These are phyloP conservation scores for Aplochiton taeniatus DNA, from an alignment of 2,797 vertebrate genomes.

Conservation along the genomic window DNA sequence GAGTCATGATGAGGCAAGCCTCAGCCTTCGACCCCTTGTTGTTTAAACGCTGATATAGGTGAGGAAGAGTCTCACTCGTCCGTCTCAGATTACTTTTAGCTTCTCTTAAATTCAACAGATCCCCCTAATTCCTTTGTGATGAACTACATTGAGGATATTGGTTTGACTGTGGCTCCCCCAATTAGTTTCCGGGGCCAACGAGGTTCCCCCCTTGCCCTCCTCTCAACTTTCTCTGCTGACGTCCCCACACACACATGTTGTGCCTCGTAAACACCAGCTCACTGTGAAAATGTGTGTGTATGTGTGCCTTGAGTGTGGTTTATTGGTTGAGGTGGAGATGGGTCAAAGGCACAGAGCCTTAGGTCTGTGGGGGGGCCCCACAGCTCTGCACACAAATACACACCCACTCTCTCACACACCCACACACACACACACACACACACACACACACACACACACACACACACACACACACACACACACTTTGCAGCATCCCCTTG, in stretches of 20 bases:
- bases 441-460: no score
- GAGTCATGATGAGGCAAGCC: constrained; percentile 45
- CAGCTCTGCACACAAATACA: background rate
- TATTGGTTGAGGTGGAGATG: constrained; percentile 45
- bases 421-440: no score
- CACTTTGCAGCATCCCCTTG: no score
- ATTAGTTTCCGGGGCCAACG: constrained; percentile 11
- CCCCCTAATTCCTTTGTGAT: constrained; percentile 15
- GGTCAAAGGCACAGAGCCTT: constrained; percentile 34
- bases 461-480: no score
- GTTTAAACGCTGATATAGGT: constrained; percentile 15
- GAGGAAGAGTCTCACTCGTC: constrained; percentile 3
- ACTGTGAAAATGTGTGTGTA: constrained; percentile 28
- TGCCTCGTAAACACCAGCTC: constrained; percentile 47
- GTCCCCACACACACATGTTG: constrained; percentile 33
- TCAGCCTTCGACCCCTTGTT: constrained; percentile 19
- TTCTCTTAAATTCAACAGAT: background rate
- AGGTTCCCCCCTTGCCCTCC: constrained; percentile 1
- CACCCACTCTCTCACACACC: no score
- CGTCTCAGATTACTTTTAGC: constrained; percentile 19
- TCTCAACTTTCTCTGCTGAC: constrained; percentile 24
- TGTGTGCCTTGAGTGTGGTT: constrained; percentile 28
- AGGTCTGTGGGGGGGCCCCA: constrained; percentile 14
- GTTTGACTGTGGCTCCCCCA: background rate
- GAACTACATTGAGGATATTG: no score